A percentile compares a stretch with the other conserved stretches of the same genome.
These are phyloP conservation scores for Liasis olivaceus DNA, from an alignment of 2,797 vertebrate species.

Conservation along the genomic window DNA sequence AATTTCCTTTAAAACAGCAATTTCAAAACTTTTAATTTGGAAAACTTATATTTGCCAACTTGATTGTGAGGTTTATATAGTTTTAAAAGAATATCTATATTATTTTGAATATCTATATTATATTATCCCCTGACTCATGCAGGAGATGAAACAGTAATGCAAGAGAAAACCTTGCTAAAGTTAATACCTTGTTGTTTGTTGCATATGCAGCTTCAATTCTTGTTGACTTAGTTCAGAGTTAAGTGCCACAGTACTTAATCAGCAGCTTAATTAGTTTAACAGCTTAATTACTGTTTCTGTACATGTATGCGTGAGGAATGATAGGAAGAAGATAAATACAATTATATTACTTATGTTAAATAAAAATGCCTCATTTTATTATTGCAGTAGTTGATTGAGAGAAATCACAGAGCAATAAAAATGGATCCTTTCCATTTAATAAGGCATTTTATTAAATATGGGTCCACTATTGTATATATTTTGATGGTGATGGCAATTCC, in stretches of 20 bases:
- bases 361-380: constrained; percentile 74
- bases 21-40: constrained; percentile 27
- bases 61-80: background rate
- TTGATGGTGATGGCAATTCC: constrained; percentile 27
- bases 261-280: constrained; percentile 71
- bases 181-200: constrained; percentile 61
- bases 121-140: background rate
- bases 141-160: background rate
- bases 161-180: constrained; percentile 47
- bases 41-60: background rate
- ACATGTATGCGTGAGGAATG: constrained; percentile 28
- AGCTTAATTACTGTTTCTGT: constrained; percentile 63
- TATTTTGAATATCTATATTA: constrained; percentile 12
- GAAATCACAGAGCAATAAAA: constrained; percentile 68
- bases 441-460: constrained; percentile 50
- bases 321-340: constrained; percentile 72
- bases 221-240: constrained; percentile 76
- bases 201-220: constrained; percentile 66
- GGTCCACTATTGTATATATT: constrained; percentile 51
- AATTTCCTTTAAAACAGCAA: background rate
- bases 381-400: constrained; percentile 59
- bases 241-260: constrained; percentile 78
- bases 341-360: constrained; percentile 69
- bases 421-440: constrained; percentile 66
- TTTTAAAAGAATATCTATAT: background rate